Evolutionary conservation across 2,797 vertebrate genomes (phyloP).

Genomic region (Centroberyx gerrardi): DNA sequence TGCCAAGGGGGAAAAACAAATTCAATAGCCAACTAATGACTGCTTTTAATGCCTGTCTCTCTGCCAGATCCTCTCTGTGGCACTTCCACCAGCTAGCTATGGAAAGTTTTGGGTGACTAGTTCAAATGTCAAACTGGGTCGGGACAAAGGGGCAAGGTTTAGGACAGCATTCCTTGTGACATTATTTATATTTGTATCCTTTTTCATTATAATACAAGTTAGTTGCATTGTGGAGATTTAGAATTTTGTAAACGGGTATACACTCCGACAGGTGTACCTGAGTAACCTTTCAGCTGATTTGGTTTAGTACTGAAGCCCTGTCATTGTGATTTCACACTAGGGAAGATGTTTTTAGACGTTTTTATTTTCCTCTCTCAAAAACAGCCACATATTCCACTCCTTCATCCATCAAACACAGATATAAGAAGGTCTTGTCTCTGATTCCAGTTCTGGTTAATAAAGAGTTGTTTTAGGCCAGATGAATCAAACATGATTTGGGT

Average conservation of each 20-base stretch:
- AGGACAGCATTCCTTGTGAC: not conserved
- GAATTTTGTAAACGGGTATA: not conserved
- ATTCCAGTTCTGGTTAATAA: not conserved
- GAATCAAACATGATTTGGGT: constrained; percentile 3
- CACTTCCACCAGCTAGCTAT: not conserved
- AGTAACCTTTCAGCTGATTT: not conserved
- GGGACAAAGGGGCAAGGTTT: not conserved
- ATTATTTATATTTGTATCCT: not conserved
- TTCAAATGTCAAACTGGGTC: not conserved
- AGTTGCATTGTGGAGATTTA: not conserved
- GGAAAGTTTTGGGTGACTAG: not conserved
- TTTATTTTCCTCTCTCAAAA: not conserved
- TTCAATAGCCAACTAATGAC: constrained; percentile 40
- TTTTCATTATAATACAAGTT: not conserved
- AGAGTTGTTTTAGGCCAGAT: constrained; percentile 9
- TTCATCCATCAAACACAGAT: not conserved
- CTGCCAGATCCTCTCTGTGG: not conserved
- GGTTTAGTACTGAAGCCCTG: not conserved
- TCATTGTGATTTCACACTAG: too few species aligned
- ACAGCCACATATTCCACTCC: not conserved
- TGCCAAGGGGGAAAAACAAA: not conserved
- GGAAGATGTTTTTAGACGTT: too few species aligned
- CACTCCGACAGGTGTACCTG: not conserved
- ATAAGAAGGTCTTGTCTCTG: not conserved
- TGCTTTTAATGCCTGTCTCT: constrained; percentile 8